phyloP scores from a whole-genome alignment of 2,113 vertebrate genomes.

The Brachyhypopomus gauderio region DNA sequence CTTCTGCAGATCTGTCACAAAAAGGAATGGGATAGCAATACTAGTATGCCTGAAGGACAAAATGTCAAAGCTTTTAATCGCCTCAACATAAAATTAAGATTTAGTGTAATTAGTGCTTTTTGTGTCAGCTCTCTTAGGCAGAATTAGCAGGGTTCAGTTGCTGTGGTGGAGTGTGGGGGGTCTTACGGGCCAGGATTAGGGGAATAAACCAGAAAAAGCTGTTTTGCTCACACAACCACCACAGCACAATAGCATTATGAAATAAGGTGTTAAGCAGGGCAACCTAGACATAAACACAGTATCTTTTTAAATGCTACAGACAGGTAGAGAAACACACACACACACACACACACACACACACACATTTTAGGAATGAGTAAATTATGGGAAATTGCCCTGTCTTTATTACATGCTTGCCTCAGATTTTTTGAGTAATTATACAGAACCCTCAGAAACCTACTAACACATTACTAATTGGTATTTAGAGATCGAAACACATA shows the following conservation, averaged over 20 bases:
- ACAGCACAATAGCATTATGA: background rate
- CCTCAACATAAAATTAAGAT: constrained; percentile 64
- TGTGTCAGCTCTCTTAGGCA: constrained; percentile 23
- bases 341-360: background rate
- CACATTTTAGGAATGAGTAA: background rate
- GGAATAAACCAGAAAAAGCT: constrained; percentile 19
- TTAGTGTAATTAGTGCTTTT: constrained; percentile 62
- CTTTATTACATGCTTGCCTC: constrained; percentile 17
- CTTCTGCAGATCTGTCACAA: constrained; percentile 8
- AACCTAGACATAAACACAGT: background rate
- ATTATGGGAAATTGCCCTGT: background rate
- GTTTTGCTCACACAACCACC: background rate
- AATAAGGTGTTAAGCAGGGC: constrained; percentile 19
- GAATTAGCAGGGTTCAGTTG: constrained; percentile 32
- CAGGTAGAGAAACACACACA: background rate
- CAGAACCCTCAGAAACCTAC: background rate
- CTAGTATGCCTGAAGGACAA: constrained; percentile 44
- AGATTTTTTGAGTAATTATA: background rate
- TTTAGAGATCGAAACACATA: constrained; percentile 33
- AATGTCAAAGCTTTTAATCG: constrained; percentile 61
- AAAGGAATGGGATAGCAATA: constrained; percentile 38
- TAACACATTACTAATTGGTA: constrained; percentile 23
- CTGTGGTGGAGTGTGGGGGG: constrained; percentile 17
- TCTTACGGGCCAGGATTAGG: constrained; percentile 27
- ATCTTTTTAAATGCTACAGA: background rate